These are phyloP conservation scores for Choloepus didactylus DNA, from an alignment of 2,797 vertebrate genomes.

Conservation along the genomic window DNA sequence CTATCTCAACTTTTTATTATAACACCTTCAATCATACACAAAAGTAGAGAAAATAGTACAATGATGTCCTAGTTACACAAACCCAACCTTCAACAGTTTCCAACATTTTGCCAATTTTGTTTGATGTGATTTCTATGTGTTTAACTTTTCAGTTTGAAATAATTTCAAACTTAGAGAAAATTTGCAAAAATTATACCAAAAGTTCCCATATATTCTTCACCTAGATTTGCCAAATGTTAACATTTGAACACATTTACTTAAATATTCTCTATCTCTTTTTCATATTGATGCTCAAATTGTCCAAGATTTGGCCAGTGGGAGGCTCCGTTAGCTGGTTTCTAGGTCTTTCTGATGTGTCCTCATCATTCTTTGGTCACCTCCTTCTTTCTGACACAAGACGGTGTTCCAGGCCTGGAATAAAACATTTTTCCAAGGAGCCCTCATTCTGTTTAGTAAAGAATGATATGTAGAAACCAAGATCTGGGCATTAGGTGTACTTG, in stretches of 20 bases:
- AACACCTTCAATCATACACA: background rate
- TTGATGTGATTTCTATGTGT: slow-evolving; percentile 7
- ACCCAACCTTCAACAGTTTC: background rate
- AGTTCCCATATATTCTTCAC: background rate
- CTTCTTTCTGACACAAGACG: slow-evolving; percentile 5
- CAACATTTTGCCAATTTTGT: background rate
- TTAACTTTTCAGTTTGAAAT: slow-evolving; percentile 59
- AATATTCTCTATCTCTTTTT: background rate
- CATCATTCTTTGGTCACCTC: background rate
- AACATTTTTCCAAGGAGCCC: background rate
- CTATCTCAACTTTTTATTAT: background rate
- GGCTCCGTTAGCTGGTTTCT: background rate
- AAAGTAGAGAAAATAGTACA: background rate
- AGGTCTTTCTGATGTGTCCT: background rate
- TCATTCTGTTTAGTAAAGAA: slow-evolving; percentile 37
- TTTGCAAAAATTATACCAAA: background rate
- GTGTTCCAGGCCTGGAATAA: background rate
- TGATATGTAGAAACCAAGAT: slow-evolving; percentile 41
- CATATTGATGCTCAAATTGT: background rate
- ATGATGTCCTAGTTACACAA: background rate
- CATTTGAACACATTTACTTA: slow-evolving; percentile 22
- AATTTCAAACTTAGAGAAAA: slow-evolving; percentile 40
- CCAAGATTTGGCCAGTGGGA: background rate
- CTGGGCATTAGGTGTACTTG: background rate
- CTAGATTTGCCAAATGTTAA: slow-evolving; percentile 27